These are phyloP conservation scores for Psilopsiagon aurifrons DNA, from an alignment of 2,113 vertebrate genomes.

Conservation along the genomic window DNA sequence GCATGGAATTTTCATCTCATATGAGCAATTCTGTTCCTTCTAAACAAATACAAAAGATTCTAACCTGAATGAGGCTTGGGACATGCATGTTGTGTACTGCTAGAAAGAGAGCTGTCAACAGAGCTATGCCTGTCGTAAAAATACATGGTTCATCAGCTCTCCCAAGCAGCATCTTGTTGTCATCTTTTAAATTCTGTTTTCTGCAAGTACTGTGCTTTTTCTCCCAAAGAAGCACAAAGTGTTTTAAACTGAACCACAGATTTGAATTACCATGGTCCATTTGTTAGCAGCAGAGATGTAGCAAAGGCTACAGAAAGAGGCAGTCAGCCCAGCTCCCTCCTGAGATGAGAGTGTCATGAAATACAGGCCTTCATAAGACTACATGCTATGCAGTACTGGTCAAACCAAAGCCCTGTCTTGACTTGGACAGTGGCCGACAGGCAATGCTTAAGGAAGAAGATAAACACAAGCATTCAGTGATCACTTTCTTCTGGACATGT, in stretches of 20 bases:
- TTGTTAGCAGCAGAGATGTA: background rate
- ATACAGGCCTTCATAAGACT: background rate
- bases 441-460: background rate
- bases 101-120: background rate
- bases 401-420: background rate
- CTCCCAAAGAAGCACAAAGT: background rate
- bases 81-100: background rate
- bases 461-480: background rate
- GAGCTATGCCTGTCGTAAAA: background rate
- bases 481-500: background rate
- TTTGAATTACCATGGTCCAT: background rate
- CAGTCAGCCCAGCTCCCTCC: background rate
- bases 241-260: background rate
- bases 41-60: background rate
- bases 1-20: background rate
- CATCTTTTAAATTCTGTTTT: background rate
- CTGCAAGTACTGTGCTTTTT: background rate
- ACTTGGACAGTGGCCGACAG: background rate
- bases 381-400: background rate
- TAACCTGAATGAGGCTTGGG: background rate
- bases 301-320: background rate
- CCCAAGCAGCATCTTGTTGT: background rate
- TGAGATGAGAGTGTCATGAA: background rate
- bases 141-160: background rate
- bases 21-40: background rate